Conservation (phyloP, 2,888 invertebrate genomes). For the Uloborus plumipes region DNA sequence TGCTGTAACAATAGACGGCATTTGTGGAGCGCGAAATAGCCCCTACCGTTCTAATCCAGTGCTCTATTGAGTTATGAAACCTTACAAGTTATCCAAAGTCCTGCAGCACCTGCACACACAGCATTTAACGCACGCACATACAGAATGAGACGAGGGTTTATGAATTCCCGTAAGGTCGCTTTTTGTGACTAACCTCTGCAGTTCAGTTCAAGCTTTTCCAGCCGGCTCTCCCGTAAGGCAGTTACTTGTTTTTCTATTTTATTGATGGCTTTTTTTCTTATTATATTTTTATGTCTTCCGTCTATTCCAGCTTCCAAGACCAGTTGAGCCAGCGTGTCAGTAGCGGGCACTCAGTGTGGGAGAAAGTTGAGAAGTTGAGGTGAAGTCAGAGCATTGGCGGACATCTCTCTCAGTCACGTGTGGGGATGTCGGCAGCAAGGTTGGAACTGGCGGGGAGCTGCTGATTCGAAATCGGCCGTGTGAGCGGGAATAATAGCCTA, state of each 20-base stretch:
- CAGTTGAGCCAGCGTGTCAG: slow-evolving; percentile 46
- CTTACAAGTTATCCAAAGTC: slow-evolving; percentile 28
- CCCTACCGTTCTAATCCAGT: slow-evolving; percentile 31
- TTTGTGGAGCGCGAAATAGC: too few relatives aligned
- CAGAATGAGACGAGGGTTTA: background rate
- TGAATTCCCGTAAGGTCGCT: slow-evolving; percentile 35
- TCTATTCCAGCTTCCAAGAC: slow-evolving; percentile 20
- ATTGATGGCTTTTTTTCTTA: background rate
- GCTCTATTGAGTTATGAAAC: slow-evolving; percentile 60
- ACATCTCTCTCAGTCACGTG: too few relatives aligned
- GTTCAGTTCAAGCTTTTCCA: slow-evolving; percentile 18
- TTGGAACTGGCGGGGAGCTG: background rate
- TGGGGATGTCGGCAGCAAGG: background rate
- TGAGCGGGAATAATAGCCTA: background rate
- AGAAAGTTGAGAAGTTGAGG: slow-evolving; percentile 16
- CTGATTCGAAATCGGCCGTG: background rate
- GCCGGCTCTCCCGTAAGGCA: slow-evolving; percentile 40
- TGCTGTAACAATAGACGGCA: too few relatives aligned
- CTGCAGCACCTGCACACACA: slow-evolving; percentile 42
- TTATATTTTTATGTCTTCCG: background rate
- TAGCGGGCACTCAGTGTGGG: slow-evolving; percentile 16
- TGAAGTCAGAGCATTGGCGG: too few relatives aligned
- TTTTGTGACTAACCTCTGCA: slow-evolving; percentile 30
- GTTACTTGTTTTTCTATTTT: slow-evolving; percentile 12
- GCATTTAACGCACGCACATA: slow-evolving; percentile 9